Evolutionary conservation across 2,113 vertebrate genomes (phyloP).

Genomic region (Sterna hirundo): DNA sequence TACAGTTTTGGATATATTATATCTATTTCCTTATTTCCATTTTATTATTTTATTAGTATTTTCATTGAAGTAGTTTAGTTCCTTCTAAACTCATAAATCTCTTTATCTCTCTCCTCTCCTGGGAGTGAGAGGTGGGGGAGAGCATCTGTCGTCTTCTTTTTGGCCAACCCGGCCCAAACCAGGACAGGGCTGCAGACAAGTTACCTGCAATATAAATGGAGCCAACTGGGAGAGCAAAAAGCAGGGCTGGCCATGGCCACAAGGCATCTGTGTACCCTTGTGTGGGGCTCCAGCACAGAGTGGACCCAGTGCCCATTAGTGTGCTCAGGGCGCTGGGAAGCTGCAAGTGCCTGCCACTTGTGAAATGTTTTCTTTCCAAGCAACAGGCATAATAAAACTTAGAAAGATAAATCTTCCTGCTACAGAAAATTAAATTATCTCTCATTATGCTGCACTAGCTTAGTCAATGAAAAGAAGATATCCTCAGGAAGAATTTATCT

Average conservation of each 20-base stretch:
- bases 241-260: too few species aligned
- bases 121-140: too few species aligned
- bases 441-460: neutral
- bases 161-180: too few species aligned
- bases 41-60: too few species aligned
- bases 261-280: fast-evolving
- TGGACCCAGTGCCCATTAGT: neutral
- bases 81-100: too few species aligned
- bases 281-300: neutral
- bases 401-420: neutral
- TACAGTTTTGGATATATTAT: too few species aligned
- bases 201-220: neutral
- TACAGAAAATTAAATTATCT: neutral
- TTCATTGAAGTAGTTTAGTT: too few species aligned
- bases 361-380: neutral
- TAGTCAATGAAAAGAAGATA: neutral
- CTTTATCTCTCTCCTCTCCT: too few species aligned
- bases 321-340: neutral
- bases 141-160: too few species aligned
- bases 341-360: neutral
- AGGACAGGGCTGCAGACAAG: neutral
- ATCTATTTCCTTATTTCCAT: too few species aligned
- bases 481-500: neutral
- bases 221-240: neutral
- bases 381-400: neutral